Percentiles rank a stretch among this genome's conserved stretches.
Conservation (phyloP, 2,113 vertebrate species). For the Clarias magur region DNA sequence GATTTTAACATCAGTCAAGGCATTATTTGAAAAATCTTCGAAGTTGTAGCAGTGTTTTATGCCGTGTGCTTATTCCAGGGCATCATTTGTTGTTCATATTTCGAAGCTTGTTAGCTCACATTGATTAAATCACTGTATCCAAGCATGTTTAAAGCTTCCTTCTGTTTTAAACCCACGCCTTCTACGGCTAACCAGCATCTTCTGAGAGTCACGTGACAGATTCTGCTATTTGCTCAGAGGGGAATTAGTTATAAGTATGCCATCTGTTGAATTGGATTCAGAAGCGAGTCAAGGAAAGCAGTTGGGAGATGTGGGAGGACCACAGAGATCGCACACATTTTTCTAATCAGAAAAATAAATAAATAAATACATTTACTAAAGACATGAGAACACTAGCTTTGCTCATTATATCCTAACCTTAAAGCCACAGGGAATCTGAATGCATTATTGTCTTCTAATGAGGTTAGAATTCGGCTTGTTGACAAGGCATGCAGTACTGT, state of each 20-base stretch:
- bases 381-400: background rate
- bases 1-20: background rate
- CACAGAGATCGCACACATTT: background rate
- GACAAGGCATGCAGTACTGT: background rate
- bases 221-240: conserved; percentile 19
- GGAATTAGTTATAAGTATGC: conserved; percentile 32
- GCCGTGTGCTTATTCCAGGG: background rate
- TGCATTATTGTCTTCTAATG: background rate
- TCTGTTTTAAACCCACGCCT: conserved; percentile 10
- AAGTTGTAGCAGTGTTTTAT: background rate
- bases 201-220: background rate
- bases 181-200: background rate
- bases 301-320: conserved; percentile 30
- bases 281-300: conserved; percentile 5
- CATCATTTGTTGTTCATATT: background rate
- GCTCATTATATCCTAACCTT: background rate
- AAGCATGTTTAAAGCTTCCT: background rate
- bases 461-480: background rate
- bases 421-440: background rate
- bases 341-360: background rate
- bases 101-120: background rate
- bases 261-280: conserved; percentile 24
- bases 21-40: background rate
- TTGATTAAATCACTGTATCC: background rate
- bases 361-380: background rate